Base-by-base conservation (phyloP, 2,797 vertebrate genomes). In the Schizothorax lantsangensis region DNA sequence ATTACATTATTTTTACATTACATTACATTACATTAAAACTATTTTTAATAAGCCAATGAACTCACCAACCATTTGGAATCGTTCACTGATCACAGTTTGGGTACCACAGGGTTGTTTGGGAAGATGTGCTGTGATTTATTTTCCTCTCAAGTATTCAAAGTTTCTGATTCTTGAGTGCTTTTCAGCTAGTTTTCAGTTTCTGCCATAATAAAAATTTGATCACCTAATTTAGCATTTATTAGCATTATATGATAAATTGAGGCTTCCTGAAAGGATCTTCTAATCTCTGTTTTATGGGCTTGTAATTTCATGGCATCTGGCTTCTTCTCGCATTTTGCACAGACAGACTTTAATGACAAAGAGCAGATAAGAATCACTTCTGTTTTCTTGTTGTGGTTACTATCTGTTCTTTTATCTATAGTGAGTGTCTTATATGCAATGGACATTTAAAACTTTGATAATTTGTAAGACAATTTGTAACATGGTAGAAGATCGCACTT, bases 341-440 rank as follows among this genome's bases (percentile, higher is more conserved):
- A 66, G 40, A 78, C 40, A 79, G 19, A 54, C 73, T 74, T 79
- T 14, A 45, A 59, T 81, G 81, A 75, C 45, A 84, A 87, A 89
- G 66, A 86, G 82, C 21, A 57, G 73, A 79, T 84, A 84, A 71
- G 11, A 80, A 12, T 85, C 43, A 72, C 40, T 21, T 85, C 47
- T 38, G 11, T 26, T 75, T 75, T 54, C 26, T n/a, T 57, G 11
- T 30, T 36, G 45, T 79, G 59, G 19, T 68, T 45, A 85, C 43
- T 45, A 66, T 83, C n/a, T 75, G 26, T 71, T 66, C 54, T 72
- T 85, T 86, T 12, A 71, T 66, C 81, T 68, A 4, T 49, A 57
- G 36, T 59, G 81, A 82, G 45, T 84, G 71, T 78, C 21, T 81
- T 62, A 47, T 73, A 62, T 59, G 71, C 59, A 30, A 33, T 59